Evolutionary conservation across 2,113 vertebrate species (phyloP), one percentile per base, ranked within the genome.

Genomic region (Xenus cinereus): DNA sequence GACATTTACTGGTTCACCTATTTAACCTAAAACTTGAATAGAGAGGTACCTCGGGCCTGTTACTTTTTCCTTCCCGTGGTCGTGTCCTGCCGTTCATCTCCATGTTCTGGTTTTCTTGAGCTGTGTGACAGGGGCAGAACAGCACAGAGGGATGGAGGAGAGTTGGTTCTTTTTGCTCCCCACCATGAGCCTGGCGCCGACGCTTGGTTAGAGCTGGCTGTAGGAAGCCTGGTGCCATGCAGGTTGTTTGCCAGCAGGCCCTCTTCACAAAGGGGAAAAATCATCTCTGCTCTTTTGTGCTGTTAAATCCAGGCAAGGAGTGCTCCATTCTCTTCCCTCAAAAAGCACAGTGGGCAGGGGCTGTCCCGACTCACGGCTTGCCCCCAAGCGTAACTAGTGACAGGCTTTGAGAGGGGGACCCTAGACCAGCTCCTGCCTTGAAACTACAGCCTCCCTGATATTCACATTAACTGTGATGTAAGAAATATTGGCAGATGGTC

Each of bases 1-100:
- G 60, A 80, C 82, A 46, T 7, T 82, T 27, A 54, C 2, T 10
- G 10, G 56, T 82, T 82, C 81, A 50, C 74, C 5, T 1, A 48
- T 73, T 84, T 81, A 59, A 62, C 2, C 7, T 94, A 43, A 73
- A 92, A 92, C 50, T 90, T 84, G 77, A 96, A 37, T 84, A 91
- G 89, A 57, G 90, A 93, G 80, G 73, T 74, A 72, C 75, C 74
- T 93, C 2, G 0, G 93, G 57, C 84, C 57, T 63, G n/a, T 78
- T 89, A 78, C 14, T 23, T 79, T 32, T 92, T 94, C 71, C 48
- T 86, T 90, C 71, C 64, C 35, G 6, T 92, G 45, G 48, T 87
- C 76, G 21, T 54, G 28, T 85, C 59, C 89, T 89, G 63, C 66
- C 23, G 1, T 83, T 93, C 27, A 35, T 62, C 28, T 82, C 80